phyloP scores from a whole-genome alignment of 2,113 vertebrate species.

The Candoia aspera region DNA sequence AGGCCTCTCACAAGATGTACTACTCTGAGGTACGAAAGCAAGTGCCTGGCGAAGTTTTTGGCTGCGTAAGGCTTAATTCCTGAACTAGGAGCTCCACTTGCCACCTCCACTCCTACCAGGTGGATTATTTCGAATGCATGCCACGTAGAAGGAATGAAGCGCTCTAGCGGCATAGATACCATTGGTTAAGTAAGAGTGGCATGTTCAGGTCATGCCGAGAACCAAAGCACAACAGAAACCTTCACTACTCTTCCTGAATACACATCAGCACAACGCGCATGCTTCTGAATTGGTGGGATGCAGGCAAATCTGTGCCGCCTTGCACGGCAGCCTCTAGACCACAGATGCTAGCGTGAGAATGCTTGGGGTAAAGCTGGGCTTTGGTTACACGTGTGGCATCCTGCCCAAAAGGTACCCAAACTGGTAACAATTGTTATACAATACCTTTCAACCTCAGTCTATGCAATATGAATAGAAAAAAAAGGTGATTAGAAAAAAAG shows the following conservation, averaged over 20 bases:
- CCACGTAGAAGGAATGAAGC: not conserved
- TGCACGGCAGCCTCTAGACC: not conserved
- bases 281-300: not conserved
- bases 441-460: not conserved
- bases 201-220: not conserved
- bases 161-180: not conserved
- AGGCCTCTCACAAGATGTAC: no score
- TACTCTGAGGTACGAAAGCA: no score
- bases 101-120: no score
- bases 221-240: not conserved
- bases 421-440: not conserved
- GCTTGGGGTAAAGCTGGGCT: not conserved
- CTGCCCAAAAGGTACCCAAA: not conserved
- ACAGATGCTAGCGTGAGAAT: not conserved
- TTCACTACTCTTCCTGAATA: not conserved
- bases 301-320: not conserved
- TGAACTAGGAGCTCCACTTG: no score
- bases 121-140: not conserved
- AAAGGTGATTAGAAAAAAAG: not conserved
- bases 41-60: no score
- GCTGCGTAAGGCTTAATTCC: no score
- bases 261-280: accelerated
- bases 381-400: not conserved
- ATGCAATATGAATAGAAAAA: not conserved
- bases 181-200: not conserved